These are phyloP conservation scores for Cryptophagus acutangulus DNA, from an alignment of 2,888 invertebrate genomes.

Conservation along the genomic window DNA sequence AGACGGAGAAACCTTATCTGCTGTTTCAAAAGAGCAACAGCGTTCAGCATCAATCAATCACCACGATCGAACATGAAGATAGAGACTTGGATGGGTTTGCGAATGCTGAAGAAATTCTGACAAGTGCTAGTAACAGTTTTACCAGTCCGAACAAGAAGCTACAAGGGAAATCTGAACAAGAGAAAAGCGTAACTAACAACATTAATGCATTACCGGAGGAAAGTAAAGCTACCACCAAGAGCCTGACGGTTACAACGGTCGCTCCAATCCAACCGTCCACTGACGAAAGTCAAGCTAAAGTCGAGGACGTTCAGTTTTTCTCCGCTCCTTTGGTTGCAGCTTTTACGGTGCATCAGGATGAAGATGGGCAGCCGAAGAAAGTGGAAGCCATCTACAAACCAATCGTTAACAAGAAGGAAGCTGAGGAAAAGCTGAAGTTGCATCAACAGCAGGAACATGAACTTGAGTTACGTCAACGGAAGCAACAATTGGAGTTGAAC, in stretches of 20 bases:
- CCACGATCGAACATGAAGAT: slow-evolving; percentile 25
- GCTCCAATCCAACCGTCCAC: slow-evolving; percentile 61
- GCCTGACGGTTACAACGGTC: slow-evolving; percentile 33
- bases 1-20: slow-evolving; percentile 31
- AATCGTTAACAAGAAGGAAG: slow-evolving; percentile 30
- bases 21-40: slow-evolving; percentile 40
- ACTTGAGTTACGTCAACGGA: slow-evolving; percentile 51
- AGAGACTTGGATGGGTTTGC: slow-evolving; percentile 20
- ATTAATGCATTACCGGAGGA: not conserved
- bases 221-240: slow-evolving; percentile 16
- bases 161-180: not conserved
- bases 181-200: not conserved
- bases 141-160: slow-evolving; percentile 11
- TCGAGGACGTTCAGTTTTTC: slow-evolving; percentile 72
- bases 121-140: slow-evolving; percentile 39
- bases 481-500: slow-evolving; percentile 33
- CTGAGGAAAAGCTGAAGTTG: not conserved
- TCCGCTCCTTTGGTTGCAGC: slow-evolving; percentile 79
- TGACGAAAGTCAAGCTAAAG: slow-evolving; percentile 60
- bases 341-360: slow-evolving; percentile 80
- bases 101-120: slow-evolving; percentile 37
- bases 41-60: slow-evolving; percentile 36
- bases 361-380: slow-evolving; percentile 70
- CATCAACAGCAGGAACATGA: slow-evolving; percentile 11
- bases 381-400: slow-evolving; percentile 67